Evolutionary conservation across 2,797 vertebrate genomes (phyloP), one percentile per base, ranked within the genome.

Genomic region (Eulemur albifrons): DNA sequence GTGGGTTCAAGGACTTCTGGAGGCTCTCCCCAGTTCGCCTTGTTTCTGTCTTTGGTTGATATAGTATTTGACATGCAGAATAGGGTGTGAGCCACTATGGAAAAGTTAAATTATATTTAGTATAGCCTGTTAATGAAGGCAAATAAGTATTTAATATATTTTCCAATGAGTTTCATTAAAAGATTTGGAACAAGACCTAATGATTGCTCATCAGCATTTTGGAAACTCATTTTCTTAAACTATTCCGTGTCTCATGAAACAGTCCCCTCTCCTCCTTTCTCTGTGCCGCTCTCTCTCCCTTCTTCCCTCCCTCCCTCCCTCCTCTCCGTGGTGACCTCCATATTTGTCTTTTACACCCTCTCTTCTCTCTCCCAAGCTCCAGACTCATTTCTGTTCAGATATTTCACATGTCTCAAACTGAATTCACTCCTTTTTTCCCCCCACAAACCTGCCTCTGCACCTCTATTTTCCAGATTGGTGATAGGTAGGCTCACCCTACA

Each of bases 111-210:
- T 69, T 85, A 25, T 27, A 72, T 18, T 85, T 86, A 82, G 23
- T 70, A n/a, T 57, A 77, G 35, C 50, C 70, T 65, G 25, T 52
- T 75, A 81, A 57, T 77, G 65, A 45, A 86, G 75, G 76, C 20
- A 89, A 65, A 88, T 48, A 45, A 43, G 18, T 77, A 45, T 30
- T 12, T 38, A 50, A 73, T 75, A 35, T 32, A 72, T 80, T 86
- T 92, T 81, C 70, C 40, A 65, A 80, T 86, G n/a, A 70, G 45
- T 80, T 80, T 70, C 43, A 88, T 79, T 89, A 65, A 87, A 90
- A 86, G 57, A 59, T 70, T 87, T 92, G 83, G 70, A 63, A 93
- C 70, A 92, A 92, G 65, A 45, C 25, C 35, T 52, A 32, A 67
- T 72, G 32, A 61, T 40, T 69, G 20, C 43, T 81, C 11, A 14